Evolutionary conservation across 2,113 vertebrate genomes (phyloP), one percentile per base, ranked within the genome.

Genomic region (Leucosticte australis): DNA sequence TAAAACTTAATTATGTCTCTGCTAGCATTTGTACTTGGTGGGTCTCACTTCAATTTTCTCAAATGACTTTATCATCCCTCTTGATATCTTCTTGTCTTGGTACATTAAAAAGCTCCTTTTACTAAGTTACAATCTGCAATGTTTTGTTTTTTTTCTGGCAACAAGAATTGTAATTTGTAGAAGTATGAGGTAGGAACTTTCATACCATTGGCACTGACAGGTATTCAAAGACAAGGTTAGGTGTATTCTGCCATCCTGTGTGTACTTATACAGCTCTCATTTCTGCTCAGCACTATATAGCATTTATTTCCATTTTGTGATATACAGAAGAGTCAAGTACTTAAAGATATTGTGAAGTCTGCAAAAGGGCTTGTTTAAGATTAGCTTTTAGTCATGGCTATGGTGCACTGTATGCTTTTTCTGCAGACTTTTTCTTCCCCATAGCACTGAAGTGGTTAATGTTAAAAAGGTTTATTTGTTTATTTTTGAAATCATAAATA

Each of bases 11-110:
- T 26, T 42, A 3, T n/a, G 2, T 68, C 19, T 87, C 15, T 87
- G 59, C 46, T 49, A 19, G 28, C 0, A 0, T 75, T 62, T 59
- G 9, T 77, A 21, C 21, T 63, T 71, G 1, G 4, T 5, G 6
- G 4, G 4, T 9, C 1, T 17, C 39, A 35, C 9, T 77, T 65
- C 2, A 39, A 6, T 75, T 92, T 89, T 81, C 24, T 84, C 9
- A 16, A 47, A 21, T 17, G 13, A 13, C 42, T 75, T 78, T 47
- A 13, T 60, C 52, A 75, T 13, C 33, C 75, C 4, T 37, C 11
- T 14, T 52, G 27, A 6, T 52, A 26, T 10, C 7, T 44, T 73
- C 7, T 26, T 56, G 16, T 57, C 21, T 77, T 44, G 5, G 20
- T 83, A 19, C 2, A 3, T 63, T 33, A 9, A 46, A 35, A 68